Evolutionary conservation across 2,797 vertebrate species (phyloP), one percentile per base, ranked within the genome.

Genomic region (Okamejei kenojei): DNA sequence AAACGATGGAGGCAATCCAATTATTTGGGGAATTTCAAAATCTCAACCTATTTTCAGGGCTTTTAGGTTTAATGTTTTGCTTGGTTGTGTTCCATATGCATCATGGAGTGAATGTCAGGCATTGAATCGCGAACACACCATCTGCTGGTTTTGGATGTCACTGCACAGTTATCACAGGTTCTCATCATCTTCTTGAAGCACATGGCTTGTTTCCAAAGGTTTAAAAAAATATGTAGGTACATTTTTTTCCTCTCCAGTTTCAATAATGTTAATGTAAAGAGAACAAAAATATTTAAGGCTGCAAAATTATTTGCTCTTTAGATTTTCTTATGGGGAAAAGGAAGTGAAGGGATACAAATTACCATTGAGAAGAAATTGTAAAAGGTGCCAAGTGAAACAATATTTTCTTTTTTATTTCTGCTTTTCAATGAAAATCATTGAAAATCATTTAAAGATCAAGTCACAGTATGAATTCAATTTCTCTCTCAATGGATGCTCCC

Each of bases 91-190:
- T 91, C 90, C 68, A 29, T 45, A 23, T 26, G 11, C 65, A 26
- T 21, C 9, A 32, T 8, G 32, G 7, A 74, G 68, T 26, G 11
- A 74, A 54, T 21, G 7, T n/a, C 71, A 54, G 73, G 90, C 68
- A 45, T 26, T 45, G 23, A 73, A 92, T 76, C 71, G 58, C 63
- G 15, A 74, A 15, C 29, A 26, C 90, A 76, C 38, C 90, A 73
- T 76, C 90, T 92, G 90, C 90, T 92, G 90, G 90, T 54, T 54
- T 74, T 92, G 90, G 45, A 76, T 74, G 73, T 26, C 71, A 76
- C 11, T 92, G 71, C 90, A 63, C 23, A 21, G 29, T 63, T 86
- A 86, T 61, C 45, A 54, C 90, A 74, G n/a, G n/a, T 68, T 88
- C 45, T 88, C 29, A 23, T n/a, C 63, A 68, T 19, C 23, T 68